These are phyloP conservation scores for Cantharis lateralis DNA, from an alignment of 2,888 invertebrate genomes.

Conservation along the genomic window DNA sequence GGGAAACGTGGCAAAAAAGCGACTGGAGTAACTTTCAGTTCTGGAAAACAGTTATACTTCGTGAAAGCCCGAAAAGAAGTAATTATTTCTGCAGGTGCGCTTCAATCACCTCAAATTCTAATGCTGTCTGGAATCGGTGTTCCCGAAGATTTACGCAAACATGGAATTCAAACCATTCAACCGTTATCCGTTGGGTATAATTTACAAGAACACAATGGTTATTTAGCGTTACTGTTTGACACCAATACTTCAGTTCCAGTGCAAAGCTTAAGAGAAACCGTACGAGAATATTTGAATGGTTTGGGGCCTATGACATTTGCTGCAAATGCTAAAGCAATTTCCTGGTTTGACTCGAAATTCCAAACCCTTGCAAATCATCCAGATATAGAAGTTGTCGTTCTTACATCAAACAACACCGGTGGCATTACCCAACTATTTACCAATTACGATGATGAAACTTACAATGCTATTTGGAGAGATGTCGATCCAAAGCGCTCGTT, in stretches of 20 bases:
- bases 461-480: constrained; percentile 4
- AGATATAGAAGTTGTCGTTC: constrained; percentile 26
- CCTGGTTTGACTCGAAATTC: constrained; percentile 25
- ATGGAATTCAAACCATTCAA: constrained; percentile 64
- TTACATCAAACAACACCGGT: constrained; percentile 14
- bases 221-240: constrained; percentile 68
- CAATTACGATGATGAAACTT: constrained; percentile 7
- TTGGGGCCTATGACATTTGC: constrained; percentile 35
- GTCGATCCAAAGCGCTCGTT: constrained; percentile 30
- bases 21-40: constrained; percentile 69
- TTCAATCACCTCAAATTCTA: constrained; percentile 80
- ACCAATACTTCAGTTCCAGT: constrained; percentile 25
- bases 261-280: constrained; percentile 10
- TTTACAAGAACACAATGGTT: constrained; percentile 75
- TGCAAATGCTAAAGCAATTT: constrained; percentile 35
- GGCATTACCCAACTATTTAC: constrained; percentile 1
- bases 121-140: constrained; percentile 84
- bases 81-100: constrained; percentile 75
- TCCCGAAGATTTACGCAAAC: constrained; percentile 60
- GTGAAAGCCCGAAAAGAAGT: constrained; percentile 71
- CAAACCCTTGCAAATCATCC: constrained; percentile 21
- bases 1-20: constrained; percentile 62
- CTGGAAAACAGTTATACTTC: constrained; percentile 59
- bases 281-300: constrained; percentile 33
- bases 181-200: constrained; percentile 76